Conservation (phyloP, 2,888 invertebrate genomes). For the Stramonita haemastoma region DNA sequence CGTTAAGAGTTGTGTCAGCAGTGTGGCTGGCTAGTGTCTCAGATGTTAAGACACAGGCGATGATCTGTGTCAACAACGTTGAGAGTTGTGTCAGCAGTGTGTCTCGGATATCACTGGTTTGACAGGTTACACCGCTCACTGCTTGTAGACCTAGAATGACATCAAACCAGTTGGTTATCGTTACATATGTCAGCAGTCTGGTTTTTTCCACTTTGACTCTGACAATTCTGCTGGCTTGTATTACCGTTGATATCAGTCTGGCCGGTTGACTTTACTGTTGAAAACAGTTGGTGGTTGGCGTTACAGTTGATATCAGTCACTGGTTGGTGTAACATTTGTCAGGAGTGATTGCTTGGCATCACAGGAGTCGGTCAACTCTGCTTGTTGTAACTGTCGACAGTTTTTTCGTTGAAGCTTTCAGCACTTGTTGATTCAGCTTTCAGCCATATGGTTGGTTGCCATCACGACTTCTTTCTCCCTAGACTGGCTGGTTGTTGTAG, state of each 20-base stretch:
- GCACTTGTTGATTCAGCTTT: too few species aligned
- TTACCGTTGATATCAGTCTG: not conserved
- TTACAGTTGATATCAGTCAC: too few species aligned
- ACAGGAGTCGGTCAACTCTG: too few species aligned
- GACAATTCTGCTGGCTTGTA: not conserved
- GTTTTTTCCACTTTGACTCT: not conserved
- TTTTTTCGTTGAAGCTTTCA: too few species aligned
- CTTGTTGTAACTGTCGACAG: too few species aligned
- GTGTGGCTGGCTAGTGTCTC: not conserved
- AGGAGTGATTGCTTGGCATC: too few species aligned
- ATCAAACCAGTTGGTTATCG: not conserved
- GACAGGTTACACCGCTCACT: not conserved
- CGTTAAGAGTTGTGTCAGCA: not conserved
- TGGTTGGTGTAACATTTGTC: not conserved
- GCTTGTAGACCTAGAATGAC: not conserved
- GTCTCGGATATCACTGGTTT: not conserved
- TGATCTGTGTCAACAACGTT: too few species aligned
- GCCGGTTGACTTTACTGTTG: not conserved
- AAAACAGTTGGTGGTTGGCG: too few species aligned
- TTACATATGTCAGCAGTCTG: not conserved
- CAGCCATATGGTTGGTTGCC: too few species aligned
- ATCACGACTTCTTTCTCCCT: too few species aligned
- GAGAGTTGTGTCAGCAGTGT: not conserved
- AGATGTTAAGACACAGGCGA: not conserved
- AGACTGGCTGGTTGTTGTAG: too few species aligned